Base-by-base conservation (phyloP, 2,797 vertebrate species). In the Steatocranus sp. region DNA sequence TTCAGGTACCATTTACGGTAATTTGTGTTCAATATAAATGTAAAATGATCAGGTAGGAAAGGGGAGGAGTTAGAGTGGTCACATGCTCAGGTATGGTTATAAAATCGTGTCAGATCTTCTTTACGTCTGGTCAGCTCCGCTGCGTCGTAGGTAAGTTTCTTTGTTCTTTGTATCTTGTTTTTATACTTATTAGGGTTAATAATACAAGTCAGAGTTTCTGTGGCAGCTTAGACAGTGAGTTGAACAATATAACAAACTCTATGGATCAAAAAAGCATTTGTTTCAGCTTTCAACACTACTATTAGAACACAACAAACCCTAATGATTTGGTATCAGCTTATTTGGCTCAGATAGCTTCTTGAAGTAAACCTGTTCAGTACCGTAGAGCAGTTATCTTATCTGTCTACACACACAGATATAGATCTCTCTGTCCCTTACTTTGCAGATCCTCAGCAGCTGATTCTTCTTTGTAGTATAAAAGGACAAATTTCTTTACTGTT, bases 81-180 rank as follows among this genome's bases (percentile, higher is more conserved):
- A 32, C 54, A 6, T 56, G 15, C 27, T 58, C 17, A 58, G 30
- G 30, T n/a, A 32, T 58, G 54, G 17, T 0, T 34, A 61, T 34
- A 61, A 61, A 61, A 34, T 1, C 4, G 2, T 34, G 17, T 61
- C 56, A n/a, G 6, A 12, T 0, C 56, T 18, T 0, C 27, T 0
- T 9, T 17, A 10, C 53, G 5, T 4, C 30, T 3, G 30, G 8
- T 58, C 27, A 32, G 53, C 0, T 2, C 56, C 34, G 30, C 30
- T 61, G 17, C 56, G 30, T 61, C 18, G 6, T 61, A 61, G 56
- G 30, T 34, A 34, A n/a, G 56, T 61, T 34, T 61, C 10, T 61
- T 1, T 61, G 17, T 34, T 30, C 53, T 17, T 56, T 30, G 1
- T 30, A 30, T 30, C 2, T 36, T 61, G 1, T 61, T 18, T 34